Conservation (phyloP, 2,113 vertebrate species). For the Hyperoodon ampullatus region DNA sequence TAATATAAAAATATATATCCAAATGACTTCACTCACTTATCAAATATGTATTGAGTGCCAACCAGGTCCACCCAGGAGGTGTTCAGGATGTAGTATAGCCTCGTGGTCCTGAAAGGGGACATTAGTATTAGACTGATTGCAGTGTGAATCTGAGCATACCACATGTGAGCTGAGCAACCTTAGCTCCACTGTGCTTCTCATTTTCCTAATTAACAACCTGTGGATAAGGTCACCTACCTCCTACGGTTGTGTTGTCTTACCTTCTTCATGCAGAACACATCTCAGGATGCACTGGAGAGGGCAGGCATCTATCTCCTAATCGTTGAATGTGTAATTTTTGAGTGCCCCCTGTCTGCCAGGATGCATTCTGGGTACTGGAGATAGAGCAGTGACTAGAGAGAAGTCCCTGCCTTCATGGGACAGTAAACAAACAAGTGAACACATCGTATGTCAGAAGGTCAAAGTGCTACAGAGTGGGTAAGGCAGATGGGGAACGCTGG, state of each 20-base stretch:
- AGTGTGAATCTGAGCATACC: not conserved
- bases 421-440: no score
- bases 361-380: not conserved
- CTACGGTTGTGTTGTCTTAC: not conserved
- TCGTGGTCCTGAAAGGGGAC: rapidly evolving
- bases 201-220: not conserved
- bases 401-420: not conserved
- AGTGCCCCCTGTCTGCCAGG: not conserved
- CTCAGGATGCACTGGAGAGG: not conserved
- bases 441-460: not conserved
- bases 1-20: no score
- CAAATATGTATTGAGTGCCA: not conserved
- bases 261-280: not conserved
- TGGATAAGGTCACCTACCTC: not conserved
- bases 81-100: not conserved
- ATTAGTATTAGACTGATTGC: not conserved
- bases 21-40: not conserved
- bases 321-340: not conserved
- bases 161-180: rapidly evolving
- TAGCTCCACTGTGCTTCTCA: not conserved
- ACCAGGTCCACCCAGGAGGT: no score
- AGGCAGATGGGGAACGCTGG: not conserved
- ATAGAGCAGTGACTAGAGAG: not conserved
- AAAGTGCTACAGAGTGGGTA: no score
- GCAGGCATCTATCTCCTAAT: not conserved